Base-by-base conservation (phyloP, 2,797 vertebrate species). In the Balearica regulorum region DNA sequence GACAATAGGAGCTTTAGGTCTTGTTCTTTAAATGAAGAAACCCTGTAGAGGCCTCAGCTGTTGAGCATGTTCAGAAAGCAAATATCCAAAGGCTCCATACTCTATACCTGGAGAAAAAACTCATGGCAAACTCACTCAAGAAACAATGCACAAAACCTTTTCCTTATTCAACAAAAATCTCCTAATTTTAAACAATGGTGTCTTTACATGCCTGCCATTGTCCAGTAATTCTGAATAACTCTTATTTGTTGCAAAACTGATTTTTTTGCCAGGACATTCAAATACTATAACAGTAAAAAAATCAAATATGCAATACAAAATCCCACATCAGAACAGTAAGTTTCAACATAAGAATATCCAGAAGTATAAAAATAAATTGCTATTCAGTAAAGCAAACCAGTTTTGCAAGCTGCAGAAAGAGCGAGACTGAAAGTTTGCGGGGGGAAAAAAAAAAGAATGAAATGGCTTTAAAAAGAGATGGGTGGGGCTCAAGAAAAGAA, bases 291-390 rank as follows among this genome's bases (percentile, higher is more conserved):
- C 88, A 72, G 29, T 15, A 66, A 84, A 91, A 20, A 60, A 20
- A 16, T 28, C 11, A 54, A 49, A 69, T 22, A 35, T 5, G 48
- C 5, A 12, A 12, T 70, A 16, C 4, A 71, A 51, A 24, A 6
- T 48, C 33, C 69, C 0, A 0, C 19, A 5, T 13, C 48, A 19
- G 5, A 61, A 48, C 3, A 29, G 13, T 68, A 39, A 61, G 9
- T 29, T 86, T 91, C 26, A 16, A 28, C 3, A 5, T 17, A 9
- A 41, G 14, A 85, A 22, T 87, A 39, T 39, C 3, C 49, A 83
- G 35, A 92, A 72, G 19, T 26, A 39, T 72, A 70, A 79, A 69
- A 79, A 33, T 53, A 68, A 69, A 4, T 33, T 28, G 29, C n/a
- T 61, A 31, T 26, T 75, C 29, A 49, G 53, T 57, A 71, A 91